Conservation (phyloP, 2,113 vertebrate species). For the Lepus americanus region DNA sequence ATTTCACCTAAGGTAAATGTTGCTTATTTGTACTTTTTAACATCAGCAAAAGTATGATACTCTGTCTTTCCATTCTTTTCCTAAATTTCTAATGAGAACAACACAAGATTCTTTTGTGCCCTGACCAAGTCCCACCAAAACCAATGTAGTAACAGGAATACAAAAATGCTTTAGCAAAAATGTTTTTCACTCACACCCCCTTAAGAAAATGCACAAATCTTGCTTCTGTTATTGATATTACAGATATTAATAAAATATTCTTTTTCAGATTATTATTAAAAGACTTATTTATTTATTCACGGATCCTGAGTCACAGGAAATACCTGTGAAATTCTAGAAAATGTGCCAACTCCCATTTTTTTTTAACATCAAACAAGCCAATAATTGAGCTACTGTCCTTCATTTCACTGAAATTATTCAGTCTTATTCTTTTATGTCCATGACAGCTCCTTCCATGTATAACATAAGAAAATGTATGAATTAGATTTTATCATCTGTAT, state of each 20-base stretch:
- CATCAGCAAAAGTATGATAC: background rate
- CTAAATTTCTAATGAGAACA: background rate
- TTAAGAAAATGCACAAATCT: background rate
- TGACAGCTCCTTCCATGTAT: background rate
- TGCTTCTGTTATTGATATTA: background rate
- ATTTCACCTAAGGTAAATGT: background rate
- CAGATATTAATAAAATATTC: background rate
- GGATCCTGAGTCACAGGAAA: background rate
- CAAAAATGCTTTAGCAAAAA: background rate
- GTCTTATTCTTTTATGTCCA: background rate
- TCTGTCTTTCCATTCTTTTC: background rate
- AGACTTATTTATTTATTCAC: background rate
- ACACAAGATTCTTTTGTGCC: background rate
- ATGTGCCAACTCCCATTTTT: background rate
- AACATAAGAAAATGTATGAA: background rate
- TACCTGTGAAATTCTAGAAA: conserved; percentile 5
- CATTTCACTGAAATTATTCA: background rate
- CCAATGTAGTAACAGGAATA: background rate
- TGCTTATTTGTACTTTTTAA: background rate
- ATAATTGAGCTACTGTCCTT: background rate
- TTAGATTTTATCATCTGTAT: background rate
- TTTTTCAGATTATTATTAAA: background rate
- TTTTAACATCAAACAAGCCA: background rate
- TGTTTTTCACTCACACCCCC: background rate
- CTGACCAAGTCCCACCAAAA: background rate